Conservation (phyloP, 2,113 vertebrate species). For the Canis aureus region DNA sequence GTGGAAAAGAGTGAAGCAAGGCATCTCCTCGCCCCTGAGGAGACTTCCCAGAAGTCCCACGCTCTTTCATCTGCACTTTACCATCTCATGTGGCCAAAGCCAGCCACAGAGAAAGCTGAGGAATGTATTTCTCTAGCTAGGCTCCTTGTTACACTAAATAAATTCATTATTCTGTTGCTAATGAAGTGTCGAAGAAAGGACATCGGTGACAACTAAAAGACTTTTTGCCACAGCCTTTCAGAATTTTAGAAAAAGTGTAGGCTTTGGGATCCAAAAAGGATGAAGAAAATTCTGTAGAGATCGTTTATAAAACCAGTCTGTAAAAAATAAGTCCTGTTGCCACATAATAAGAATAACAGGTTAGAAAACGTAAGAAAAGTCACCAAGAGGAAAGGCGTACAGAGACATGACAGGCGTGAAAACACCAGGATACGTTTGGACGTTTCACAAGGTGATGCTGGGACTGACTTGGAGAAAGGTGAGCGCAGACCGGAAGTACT, state of each 20-base stretch:
- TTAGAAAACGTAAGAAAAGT: constrained; percentile 36
- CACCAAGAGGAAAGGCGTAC: constrained; percentile 24
- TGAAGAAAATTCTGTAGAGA: background rate
- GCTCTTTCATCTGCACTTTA: background rate
- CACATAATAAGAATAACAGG: background rate
- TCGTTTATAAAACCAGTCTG: background rate
- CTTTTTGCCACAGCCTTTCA: background rate
- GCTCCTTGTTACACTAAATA: background rate
- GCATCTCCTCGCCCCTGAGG: background rate
- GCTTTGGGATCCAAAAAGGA: background rate
- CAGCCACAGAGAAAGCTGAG: background rate
- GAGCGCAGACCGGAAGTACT: background rate
- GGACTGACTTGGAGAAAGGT: constrained; percentile 49
- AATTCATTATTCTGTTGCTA: constrained; percentile 13
- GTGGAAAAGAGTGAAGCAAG: background rate
- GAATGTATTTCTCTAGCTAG: background rate
- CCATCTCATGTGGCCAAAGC: background rate
- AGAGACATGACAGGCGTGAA: background rate
- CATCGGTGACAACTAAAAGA: background rate
- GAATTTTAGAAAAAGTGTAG: background rate
- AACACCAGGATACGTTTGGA: constrained; percentile 7
- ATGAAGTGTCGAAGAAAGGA: background rate
- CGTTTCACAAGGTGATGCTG: constrained; percentile 36
- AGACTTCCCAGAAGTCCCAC: background rate
- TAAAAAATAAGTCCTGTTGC: background rate